These are phyloP conservation scores for Drosophila funebris DNA, from an alignment of 1,140 invertebrate species.

Conservation along the genomic window DNA sequence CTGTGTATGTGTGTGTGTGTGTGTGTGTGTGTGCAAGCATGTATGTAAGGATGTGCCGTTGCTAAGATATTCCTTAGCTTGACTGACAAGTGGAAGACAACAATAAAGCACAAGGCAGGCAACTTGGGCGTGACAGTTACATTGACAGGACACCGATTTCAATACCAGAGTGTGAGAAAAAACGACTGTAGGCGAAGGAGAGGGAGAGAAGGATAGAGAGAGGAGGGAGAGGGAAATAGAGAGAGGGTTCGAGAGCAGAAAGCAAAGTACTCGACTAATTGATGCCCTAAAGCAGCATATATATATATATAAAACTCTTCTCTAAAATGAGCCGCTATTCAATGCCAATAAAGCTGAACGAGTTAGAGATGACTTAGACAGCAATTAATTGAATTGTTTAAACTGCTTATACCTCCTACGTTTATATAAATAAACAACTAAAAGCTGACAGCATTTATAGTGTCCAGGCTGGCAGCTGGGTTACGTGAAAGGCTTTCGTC, in stretches of 20 bases:
- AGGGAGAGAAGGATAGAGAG: neutral
- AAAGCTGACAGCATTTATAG: slow-evolving; percentile 11
- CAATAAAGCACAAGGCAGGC: slow-evolving; percentile 24
- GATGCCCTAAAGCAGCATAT: neutral
- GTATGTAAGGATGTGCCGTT: neutral
- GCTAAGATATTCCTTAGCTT: slow-evolving; percentile 4
- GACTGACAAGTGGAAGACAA: slow-evolving; percentile 10
- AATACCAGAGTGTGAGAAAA: neutral
- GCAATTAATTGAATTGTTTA: too few species aligned
- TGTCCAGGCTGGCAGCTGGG: neutral
- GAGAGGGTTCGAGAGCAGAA: neutral
- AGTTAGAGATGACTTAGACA: too few species aligned
- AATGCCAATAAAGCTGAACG: too few species aligned
- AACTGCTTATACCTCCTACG: too few species aligned
- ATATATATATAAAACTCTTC: too few species aligned
- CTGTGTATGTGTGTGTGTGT: neutral
- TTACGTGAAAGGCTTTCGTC: neutral
- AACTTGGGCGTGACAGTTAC: slow-evolving; percentile 35
- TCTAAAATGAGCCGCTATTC: too few species aligned
- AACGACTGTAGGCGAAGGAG: neutral
- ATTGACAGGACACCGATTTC: slow-evolving; percentile 42
- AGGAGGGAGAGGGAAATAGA: neutral
- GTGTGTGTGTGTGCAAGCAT: slow-evolving; percentile 5
- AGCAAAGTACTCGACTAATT: neutral
- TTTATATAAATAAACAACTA: slow-evolving; percentile 6